Base-by-base conservation (phyloP, 2,797 vertebrate species). In the Sebastes trivittatus region DNA sequence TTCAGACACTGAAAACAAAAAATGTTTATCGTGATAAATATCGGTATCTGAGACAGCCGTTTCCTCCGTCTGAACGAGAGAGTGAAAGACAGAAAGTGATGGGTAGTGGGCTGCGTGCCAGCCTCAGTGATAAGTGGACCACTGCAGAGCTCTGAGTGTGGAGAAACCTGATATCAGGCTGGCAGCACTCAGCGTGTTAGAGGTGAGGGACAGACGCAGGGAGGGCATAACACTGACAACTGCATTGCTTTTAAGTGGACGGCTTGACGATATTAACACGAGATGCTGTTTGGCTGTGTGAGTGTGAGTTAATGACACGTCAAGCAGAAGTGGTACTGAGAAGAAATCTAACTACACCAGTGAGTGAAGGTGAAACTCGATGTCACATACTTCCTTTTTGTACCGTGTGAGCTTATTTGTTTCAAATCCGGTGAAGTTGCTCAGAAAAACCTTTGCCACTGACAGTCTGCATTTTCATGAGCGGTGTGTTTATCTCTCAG, bases 141-240 rank as follows among this genome's bases (percentile, higher is more conserved):
- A 36, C 82, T 86, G 92, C 87, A 85, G 81, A 65, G 76, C 77
- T 83, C 25, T 54, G 77, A 90, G 80, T 74, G 88, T 89, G 84
- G 86, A 89, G 90, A 89, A 92, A 93, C 90, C 93, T 91, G 94
- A 96, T 96, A 94, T 91, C 86, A 89, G 89, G 91, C 87, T 86
- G 92, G 92, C 86, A 91, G 81, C 92, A 92, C 94, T 96, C 95
- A 94, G 94, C 94, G 82, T 90, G 89, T 80, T 75, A 81, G 86
- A 89, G 88, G 88, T 90, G 87, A 81, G 77, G 81, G 81, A 81
- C 52, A 63, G 82, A 63, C 70, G 68, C 80, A 63, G 77, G 55
- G 78, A 80, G 88, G 71, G 66, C 68, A 69, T 30, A 80, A 84
- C 88, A 90, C 89, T 77, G 76, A 92, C 92, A 91, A 85, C 89